Base-by-base conservation (phyloP, 2,888 invertebrate species). In the Cataglyphis albicans region DNA sequence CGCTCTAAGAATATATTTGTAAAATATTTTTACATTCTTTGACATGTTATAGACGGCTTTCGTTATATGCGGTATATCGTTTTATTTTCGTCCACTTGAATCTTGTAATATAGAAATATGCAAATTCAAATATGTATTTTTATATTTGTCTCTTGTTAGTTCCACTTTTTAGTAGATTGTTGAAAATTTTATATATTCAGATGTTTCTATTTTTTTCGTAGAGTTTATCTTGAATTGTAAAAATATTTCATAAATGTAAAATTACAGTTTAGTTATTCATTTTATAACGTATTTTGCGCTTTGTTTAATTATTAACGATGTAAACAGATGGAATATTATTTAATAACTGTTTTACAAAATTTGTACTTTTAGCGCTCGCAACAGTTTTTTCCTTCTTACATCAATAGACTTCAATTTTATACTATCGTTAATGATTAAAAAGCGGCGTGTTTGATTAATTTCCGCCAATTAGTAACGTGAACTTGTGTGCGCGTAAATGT, bases 361-460 rank as follows among this genome's bases (percentile, higher is more conserved):
- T 18, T 32, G 59, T 70, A 61, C 48, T 80, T 44, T 44, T 59
- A 59, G 15, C 67, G 12, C 57, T 67, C 3, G 9, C 1, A 10
- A 18, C 3, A 52, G n/a, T 15, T 38, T 38, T 38, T 38, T 38
- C 2, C 6, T 57, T 41, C 41, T 57, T 78, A 41, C 9, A 4
- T 76, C 38, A 75, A 48, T 18, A 48, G 57, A 29, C 32, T 59
- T 57, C 6, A 21, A 25, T 21, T 76, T 7, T 57, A 12, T 21
- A 44, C 21, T 32, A 44, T 48, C 35, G 48, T 48, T 70, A 59
- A 44, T 44, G 70, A 21, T 4, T 25, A 70, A 68, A 70, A 68
- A 35, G 35, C 78, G 70, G 59, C 44, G 21, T 59, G 57, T 80
- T 80, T 70, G 59, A 80, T 80, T 80, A 80, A 80, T 80, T 80